Base-by-base conservation (phyloP, 2,113 vertebrate genomes). In the Xiphophorus hellerii region DNA sequence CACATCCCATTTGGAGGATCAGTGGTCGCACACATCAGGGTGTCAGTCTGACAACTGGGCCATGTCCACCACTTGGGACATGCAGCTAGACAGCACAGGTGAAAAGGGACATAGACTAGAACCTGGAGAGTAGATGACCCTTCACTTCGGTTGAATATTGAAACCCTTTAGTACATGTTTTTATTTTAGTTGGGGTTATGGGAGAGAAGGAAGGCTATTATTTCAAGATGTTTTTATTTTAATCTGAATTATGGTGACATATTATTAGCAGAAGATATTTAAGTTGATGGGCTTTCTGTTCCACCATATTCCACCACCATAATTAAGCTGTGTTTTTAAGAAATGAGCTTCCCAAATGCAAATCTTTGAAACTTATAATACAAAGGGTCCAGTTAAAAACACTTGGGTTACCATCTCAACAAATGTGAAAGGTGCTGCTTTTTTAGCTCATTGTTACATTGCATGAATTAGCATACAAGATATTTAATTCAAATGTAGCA, bases 11-110 rank as follows among this genome's bases (percentile, higher is more conserved):
- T 73, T 44, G 39, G 37, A 62, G 44, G 72, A 42, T 44, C 51
- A 29, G 64, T 73, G 80, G 82, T 74, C 54, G 62, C 75, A 22
- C 48, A 62, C 76, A 5, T 81, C 82, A 29, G 5, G 25, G 68
- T 77, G 64, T 42, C 73, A 69, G 54, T 78, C 78, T 61, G 84
- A 91, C 76, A 48, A 35, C 77, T 89, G 87, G 84, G 69, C 28
- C 78, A 88, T 77, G 78, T 82, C 88, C 84, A 74, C 76, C 62
- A 65, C 82, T 25, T 92, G 89, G 87, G 77, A 90, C 42, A 90
- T 88, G 88, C 82, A 89, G 5, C 82, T 84, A 76, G 76, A 84
- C 69, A 9, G 71, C 66, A 73, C 78, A 91, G 90, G 89, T 92
- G 89, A 91, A 42, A 7, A 75, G 73, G 80, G 74, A 62, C 11